Evolutionary conservation across 2,797 vertebrate species (phyloP), one percentile per base, ranked within the genome.

Genomic region (Spondyliosoma cantharus): DNA sequence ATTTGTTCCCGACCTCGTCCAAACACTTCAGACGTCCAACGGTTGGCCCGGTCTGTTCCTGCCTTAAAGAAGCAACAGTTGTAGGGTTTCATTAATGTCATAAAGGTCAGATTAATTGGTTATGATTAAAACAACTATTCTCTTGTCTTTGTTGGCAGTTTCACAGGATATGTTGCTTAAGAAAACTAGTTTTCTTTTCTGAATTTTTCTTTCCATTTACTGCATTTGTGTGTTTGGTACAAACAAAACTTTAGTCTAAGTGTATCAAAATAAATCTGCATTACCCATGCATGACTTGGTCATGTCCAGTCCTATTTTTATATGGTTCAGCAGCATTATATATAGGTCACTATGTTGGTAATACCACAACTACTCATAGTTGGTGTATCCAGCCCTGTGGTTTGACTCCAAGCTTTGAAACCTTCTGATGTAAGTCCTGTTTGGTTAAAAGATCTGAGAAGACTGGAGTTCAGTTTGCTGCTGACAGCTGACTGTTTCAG

Each of bases 381-480:
- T 67, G 52, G n/a, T 50, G 11, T 22, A 9, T 22, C 25, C 61
- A 71, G 25, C 25, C 17, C 24, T 54, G 54, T 64, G 25, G 29
- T 59, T 50, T 22, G 42, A 49, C 46, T 50, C 29, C 8, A 20
- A 43, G 4, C 17, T 52, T 54, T 54, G n/a, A 73, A 57, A 56
- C 17, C 6, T 49, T 43, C 43, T 57, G 32, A 48, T 50, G 8
- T 20, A 16, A n/a, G 37, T 53, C 43, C 7, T 52, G 7, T 56
- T 77, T 72, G 52, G 12, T 68, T n/a, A 45, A 22, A 60, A 52
- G 27, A 76, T 54, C 7, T 20, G 25, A 42, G 22, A 67, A 48
- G 59, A 64, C 42, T 24, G 29, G 7, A 45, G 15, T 56, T 59
- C 52, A 68, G 2, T 37, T 11, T 37, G 9, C 37, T 37, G 37